Evolutionary conservation across 2,888 invertebrate species (phyloP).

Genomic region (Stenichneumon culpator): DNA sequence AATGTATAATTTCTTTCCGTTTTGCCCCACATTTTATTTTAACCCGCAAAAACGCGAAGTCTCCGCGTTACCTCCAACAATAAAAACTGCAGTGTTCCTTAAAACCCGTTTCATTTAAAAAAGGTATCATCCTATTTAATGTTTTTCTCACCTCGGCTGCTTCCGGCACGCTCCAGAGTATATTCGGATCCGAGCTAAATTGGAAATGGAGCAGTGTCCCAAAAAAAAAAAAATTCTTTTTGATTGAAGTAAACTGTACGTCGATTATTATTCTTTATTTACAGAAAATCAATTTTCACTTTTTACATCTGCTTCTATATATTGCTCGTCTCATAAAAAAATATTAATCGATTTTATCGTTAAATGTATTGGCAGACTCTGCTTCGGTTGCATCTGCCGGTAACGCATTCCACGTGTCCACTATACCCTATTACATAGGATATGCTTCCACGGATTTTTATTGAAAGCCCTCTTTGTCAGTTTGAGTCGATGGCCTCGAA

Average conservation of each 20-base stretch:
- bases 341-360: too few species aligned
- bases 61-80: slow-evolving; percentile 1
- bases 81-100: slow-evolving; percentile 8
- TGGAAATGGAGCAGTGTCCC: background rate
- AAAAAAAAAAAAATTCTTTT: too few species aligned
- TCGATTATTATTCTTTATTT: background rate
- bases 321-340: too few species aligned
- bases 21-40: background rate
- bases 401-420: too few species aligned
- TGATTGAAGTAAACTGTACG: background rate
- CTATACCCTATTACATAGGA: too few species aligned
- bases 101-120: slow-evolving; percentile 23
- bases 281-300: too few species aligned
- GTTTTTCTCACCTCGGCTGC: background rate
- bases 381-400: too few species aligned
- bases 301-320: too few species aligned
- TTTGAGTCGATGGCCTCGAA: too few species aligned
- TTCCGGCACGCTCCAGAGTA: background rate
- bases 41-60: background rate
- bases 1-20: background rate
- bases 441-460: too few species aligned
- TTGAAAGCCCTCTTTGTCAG: too few species aligned
- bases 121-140: slow-evolving; percentile 1
- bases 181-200: background rate
- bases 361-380: too few species aligned